Percentiles rank a stretch among this genome's conserved stretches.
Conservation (phyloP, 2,888 invertebrate species). For the Aquatica leii region DNA sequence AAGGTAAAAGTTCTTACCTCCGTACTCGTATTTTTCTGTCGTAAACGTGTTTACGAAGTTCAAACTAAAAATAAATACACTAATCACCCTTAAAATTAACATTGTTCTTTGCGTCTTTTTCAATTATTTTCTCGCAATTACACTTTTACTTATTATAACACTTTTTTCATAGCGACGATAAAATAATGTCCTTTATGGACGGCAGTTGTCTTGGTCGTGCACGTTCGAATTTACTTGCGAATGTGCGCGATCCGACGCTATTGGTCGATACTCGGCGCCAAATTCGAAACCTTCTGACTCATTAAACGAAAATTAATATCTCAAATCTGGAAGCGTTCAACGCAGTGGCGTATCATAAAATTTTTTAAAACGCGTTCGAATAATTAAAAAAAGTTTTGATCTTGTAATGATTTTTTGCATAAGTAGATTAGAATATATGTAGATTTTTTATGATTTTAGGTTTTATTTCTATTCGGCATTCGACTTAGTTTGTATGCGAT, state of each 20-base stretch:
- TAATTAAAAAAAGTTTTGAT: no score
- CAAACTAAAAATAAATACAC: slow-evolving; percentile 42
- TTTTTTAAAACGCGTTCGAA: no score
- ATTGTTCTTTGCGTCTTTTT: slow-evolving; percentile 36
- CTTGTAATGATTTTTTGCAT: no score
- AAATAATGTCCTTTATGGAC: slow-evolving; percentile 46
- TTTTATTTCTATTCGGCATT: no score
- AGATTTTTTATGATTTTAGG: no score
- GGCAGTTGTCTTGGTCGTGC: slow-evolving; percentile 38
- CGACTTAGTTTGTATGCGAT: no score
- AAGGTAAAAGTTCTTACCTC: slow-evolving; percentile 38
- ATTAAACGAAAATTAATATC: no score
- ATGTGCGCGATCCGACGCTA: slow-evolving; percentile 10
- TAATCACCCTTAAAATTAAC: slow-evolving; percentile 45
- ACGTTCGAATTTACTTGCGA: slow-evolving; percentile 19
- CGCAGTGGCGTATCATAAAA: no score
- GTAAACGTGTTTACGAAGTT: slow-evolving; percentile 29
- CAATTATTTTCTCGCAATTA: slow-evolving; percentile 21
- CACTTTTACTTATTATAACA: slow-evolving; percentile 38
- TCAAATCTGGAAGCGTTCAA: no score
- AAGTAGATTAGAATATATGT: no score
- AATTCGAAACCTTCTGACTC: slow-evolving; percentile 2
- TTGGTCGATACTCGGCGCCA: neutral
- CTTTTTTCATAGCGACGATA: slow-evolving; percentile 42
- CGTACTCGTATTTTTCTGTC: slow-evolving; percentile 37